These are phyloP conservation scores for Anguilla marmorata DNA, from an alignment of 2,797 vertebrate genomes.

Conservation along the genomic window DNA sequence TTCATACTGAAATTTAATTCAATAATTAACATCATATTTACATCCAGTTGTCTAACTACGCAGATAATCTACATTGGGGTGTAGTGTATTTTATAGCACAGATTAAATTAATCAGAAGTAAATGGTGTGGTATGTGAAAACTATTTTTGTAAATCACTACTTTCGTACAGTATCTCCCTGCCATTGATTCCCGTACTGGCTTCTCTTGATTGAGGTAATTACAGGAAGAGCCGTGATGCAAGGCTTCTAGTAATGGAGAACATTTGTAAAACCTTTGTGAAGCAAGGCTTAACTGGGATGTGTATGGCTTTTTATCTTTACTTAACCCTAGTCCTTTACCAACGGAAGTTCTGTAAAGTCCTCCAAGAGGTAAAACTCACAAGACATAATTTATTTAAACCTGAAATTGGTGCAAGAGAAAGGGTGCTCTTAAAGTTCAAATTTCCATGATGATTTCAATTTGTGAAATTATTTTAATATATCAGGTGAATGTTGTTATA, in stretches of 20 bases:
- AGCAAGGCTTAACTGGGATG: not conserved
- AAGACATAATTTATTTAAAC: not conserved
- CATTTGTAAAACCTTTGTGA: conserved; percentile 2
- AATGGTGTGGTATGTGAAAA: not conserved
- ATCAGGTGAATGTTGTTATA: not conserved
- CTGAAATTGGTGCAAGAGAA: not conserved
- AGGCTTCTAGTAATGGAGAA: conserved; percentile 8
- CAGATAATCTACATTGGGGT: too few relatives aligned
- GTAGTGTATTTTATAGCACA: too few relatives aligned
- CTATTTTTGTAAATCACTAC: not conserved
- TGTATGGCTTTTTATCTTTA: not conserved
- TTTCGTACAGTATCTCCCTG: not conserved
- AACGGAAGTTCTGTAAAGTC: not conserved
- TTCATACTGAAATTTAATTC: too few relatives aligned
- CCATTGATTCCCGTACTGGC: not conserved
- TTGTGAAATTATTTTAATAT: not conserved
- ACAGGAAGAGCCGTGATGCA: not conserved
- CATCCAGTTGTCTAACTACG: not conserved
- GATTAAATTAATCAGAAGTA: not conserved
- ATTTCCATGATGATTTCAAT: not conserved
- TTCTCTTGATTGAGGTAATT: not conserved
- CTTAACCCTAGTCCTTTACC: not conserved
- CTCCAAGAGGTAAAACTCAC: not conserved
- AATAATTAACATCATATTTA: not conserved
- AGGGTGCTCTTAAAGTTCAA: not conserved